Base-by-base conservation (phyloP, 2,797 vertebrate species). In the Remorina albescens region DNA sequence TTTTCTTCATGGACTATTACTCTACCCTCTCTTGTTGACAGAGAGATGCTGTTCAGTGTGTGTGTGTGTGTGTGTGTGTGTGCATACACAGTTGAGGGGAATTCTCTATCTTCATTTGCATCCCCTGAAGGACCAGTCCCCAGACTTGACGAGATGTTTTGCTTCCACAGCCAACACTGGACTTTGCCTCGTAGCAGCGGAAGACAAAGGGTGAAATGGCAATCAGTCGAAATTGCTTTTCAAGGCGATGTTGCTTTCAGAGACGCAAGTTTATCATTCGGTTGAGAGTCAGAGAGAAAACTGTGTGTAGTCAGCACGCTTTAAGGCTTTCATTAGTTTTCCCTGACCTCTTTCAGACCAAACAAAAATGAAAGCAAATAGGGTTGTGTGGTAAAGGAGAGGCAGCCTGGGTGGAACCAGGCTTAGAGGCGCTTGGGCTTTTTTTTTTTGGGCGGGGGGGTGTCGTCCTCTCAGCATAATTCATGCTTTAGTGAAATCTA, bases 101-200 rank as follows among this genome's bases (percentile, higher is more conserved):
- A 81, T 64, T 74, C 64, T 85, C 83, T 51, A 68, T 85, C 84
- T 91, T 87, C 74, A 88, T 92, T 89, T 87, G 74, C 84, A 87
- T 86, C 75, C 80, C 75, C 77, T 47, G 49, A 73, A 72, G 79
- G 64, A 63, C 61, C 34, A 3, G 26, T 77, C 67, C 56, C 57
- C 57, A 49, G 68, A 80, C 73, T 78, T 69, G 53, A 42, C 2
- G 54, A 75, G 78, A 86, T 72, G 80, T 71, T 88, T 85, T 28
- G 23, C 78, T 68, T 78, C 76, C 80, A 51, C 41, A 21, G 10
- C 47, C 56, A 67, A 69, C 78, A 61, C 69, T 67, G 50, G 58
- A 56, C 69, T 44, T 1, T 5, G n/a, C 56, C 67, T 51, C 8
- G 10, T 30, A 26, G 34, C 16, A 30, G n/a, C n/a, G 37, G 71